Percentiles rank a stretch among this genome's conserved stretches.
Conservation (phyloP, 2,113 vertebrate species). For the Mohoua ochrocephala region DNA sequence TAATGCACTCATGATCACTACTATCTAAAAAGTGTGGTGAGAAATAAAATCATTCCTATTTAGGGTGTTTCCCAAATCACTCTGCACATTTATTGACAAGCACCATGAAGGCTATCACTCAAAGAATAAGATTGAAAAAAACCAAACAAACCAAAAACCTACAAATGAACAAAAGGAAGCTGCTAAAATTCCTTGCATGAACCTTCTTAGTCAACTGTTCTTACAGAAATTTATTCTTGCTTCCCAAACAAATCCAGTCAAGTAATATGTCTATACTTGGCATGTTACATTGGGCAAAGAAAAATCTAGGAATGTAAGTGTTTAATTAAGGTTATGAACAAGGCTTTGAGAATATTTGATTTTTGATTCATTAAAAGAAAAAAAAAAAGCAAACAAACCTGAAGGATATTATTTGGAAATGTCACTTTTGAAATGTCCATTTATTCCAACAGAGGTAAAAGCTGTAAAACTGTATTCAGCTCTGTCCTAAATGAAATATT, state of each 20-base stretch:
- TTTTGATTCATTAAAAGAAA: neutral
- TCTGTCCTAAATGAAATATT: neutral
- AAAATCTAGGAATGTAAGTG: neutral
- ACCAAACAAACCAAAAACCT: neutral
- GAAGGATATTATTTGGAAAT: neutral
- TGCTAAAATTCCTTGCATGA: neutral
- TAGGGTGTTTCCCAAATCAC: neutral
- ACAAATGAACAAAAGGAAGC: neutral
- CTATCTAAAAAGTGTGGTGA: neutral
- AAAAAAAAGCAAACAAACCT: neutral
- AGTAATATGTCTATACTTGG: neutral
- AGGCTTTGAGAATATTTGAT: neutral
- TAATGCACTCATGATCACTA: neutral
- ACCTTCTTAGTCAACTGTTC: neutral
- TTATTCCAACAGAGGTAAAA: neutral
- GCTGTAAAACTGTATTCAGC: neutral
- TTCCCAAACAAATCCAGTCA: neutral
- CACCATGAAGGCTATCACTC: neutral
- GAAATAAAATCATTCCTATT: neutral
- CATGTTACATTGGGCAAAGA: neutral
- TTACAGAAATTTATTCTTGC: neutral
- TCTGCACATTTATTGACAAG: neutral
- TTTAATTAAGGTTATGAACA: neutral
- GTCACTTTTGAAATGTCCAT: fast-evolving
- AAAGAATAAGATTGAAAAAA: neutral